These are phyloP conservation scores for Busseola fusca DNA, from an alignment of 2,888 invertebrate genomes.

Conservation along the genomic window DNA sequence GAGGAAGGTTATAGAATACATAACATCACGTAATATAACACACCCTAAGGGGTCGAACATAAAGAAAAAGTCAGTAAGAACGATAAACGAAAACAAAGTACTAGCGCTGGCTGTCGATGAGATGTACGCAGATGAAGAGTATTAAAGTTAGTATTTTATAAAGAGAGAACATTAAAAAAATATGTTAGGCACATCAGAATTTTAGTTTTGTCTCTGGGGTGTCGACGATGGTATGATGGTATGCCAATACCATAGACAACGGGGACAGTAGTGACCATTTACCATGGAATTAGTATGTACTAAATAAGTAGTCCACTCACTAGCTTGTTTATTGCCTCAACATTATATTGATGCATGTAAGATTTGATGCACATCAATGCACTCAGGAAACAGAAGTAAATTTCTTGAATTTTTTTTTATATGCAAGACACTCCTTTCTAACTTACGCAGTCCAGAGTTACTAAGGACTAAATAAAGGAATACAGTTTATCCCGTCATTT, in stretches of 20 bases:
- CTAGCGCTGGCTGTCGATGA: too few species aligned
- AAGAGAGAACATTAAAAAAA: too few species aligned
- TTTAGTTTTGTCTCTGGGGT: neutral
- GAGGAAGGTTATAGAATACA: too few species aligned
- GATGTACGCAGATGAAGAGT: too few species aligned
- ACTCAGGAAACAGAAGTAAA: neutral
- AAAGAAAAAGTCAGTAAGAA: too few species aligned
- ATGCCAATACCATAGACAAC: neutral
- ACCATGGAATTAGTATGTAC: neutral
- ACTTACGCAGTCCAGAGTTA: neutral
- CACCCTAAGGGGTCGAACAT: too few species aligned
- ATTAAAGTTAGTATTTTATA: too few species aligned
- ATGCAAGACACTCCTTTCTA: too few species aligned
- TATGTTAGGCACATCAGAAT: neutral
- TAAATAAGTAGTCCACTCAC: neutral
- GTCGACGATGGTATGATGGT: neutral
- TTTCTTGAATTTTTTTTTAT: neutral
- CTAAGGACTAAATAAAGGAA: neutral
- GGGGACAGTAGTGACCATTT: neutral
- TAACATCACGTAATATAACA: too few species aligned
- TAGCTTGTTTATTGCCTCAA: neutral
- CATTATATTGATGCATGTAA: neutral
- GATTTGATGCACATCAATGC: neutral
- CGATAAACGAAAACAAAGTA: too few species aligned
- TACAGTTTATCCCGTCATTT: neutral